Evolutionary conservation across 2,888 invertebrate genomes (phyloP), one percentile per base, ranked within the genome.

Genomic region (Trichopoda pennipes): DNA sequence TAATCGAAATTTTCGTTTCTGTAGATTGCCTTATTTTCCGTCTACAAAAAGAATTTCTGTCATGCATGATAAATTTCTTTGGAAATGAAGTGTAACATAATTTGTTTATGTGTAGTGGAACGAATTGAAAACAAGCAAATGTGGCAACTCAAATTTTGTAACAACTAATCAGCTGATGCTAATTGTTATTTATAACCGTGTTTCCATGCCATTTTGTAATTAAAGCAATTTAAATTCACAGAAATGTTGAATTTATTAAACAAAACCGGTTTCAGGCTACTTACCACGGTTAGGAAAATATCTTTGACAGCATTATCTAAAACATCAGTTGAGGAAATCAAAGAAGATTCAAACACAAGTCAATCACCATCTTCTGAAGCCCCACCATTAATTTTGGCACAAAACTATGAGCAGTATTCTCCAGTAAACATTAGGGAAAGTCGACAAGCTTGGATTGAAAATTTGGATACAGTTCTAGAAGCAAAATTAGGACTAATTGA

Each of bases 371-470:
- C 47, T 21, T 17, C 32, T 7, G 28, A 64, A 0, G 47, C 78
- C 17, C 79, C 87, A 38, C 66, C 88, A 0, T 63, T 90, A 9
- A 87, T 91, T 69, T 58, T 90, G 28, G 86, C 87, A 0, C 87
- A 89, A 73, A 86, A 83, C 17, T 89, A 83, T 60, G 81, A 81
- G 0, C 82, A 77, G 21, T 86, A 85, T 44, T 56, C 80, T 55
- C 88, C 89, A 1, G 49, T 86, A 0, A 90, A 86, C 70, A 85
- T 86, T 21, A 89, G 85, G 21, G 74, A 75, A 16, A 77, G 86
- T 0, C 93, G 96, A 12, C 95, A 97, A 91, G 95, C 95, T 63
- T 98, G 97, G 97, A 92, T 98, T 53, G 97, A 97, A 89, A 97
- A 95, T 91, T 89, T 96, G 51, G 95, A 96, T 88, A 94, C 95